Evolutionary conservation across 2,113 vertebrate species (phyloP).

Genomic region (Cacatua alba): DNA sequence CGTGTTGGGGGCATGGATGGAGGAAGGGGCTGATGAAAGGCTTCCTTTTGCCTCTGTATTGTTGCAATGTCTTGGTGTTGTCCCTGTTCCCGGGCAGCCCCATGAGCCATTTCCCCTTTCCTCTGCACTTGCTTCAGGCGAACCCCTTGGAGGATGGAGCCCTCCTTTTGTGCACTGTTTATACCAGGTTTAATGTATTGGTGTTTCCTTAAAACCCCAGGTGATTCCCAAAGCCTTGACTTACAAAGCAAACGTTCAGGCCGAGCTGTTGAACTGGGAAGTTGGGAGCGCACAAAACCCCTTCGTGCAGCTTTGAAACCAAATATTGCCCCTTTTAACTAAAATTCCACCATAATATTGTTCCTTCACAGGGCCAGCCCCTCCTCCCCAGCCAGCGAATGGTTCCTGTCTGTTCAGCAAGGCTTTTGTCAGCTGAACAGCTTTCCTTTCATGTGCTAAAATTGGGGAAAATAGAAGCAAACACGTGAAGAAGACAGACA

Average conservation of each 20-base stretch:
- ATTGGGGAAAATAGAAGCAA: not conserved
- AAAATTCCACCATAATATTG: not conserved
- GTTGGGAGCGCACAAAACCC: not conserved
- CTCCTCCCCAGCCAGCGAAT: not conserved
- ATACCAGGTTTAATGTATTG: not conserved
- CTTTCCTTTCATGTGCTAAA: not conserved
- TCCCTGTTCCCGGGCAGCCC: not conserved
- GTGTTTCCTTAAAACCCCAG: not conserved
- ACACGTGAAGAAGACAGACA: not conserved
- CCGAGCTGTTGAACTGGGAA: not conserved
- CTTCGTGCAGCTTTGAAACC: not conserved
- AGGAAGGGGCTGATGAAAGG: not conserved
- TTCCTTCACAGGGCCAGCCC: not conserved
- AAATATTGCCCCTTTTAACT: not conserved
- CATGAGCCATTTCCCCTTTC: fast-evolving
- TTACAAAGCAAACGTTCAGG: not conserved
- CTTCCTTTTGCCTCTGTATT: not conserved
- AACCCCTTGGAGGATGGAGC: not conserved
- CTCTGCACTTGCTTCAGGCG: not conserved
- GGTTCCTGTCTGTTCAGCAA: not conserved
- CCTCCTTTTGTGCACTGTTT: not conserved
- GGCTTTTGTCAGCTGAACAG: not conserved
- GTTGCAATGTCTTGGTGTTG: fast-evolving
- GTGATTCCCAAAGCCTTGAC: not conserved
- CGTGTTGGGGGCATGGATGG: not conserved